These are phyloP conservation scores for Cynopterus sphinx DNA, from an alignment of 2,797 vertebrate species.

Conservation along the genomic window DNA sequence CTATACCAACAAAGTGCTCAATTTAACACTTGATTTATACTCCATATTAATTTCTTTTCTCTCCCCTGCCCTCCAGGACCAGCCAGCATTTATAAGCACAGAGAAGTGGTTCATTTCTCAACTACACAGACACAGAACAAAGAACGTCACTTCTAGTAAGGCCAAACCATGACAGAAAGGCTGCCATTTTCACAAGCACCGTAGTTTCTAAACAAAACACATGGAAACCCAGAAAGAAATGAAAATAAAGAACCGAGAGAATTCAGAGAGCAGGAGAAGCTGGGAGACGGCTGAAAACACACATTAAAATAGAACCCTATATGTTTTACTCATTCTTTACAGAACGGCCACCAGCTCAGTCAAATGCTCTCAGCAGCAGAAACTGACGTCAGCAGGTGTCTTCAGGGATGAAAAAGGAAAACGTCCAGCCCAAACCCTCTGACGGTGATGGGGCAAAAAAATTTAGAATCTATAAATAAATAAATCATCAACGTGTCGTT, in stretches of 20 bases:
- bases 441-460: not conserved
- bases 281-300: not conserved
- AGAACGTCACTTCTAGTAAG: conserved; percentile 60
- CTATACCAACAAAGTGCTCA: not conserved
- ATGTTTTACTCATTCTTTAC: not conserved
- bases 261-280: not conserved
- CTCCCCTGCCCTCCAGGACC: not conserved
- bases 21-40: conserved; percentile 31
- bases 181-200: conserved; percentile 17
- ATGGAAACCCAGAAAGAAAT: conserved; percentile 56
- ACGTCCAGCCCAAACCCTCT: not conserved
- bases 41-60: not conserved
- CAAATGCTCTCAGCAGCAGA: not conserved
- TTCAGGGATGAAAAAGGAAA: not conserved
- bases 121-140: conserved; percentile 55
- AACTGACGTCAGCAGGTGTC: not conserved
- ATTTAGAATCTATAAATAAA: conserved; percentile 53
- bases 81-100: conserved; percentile 45
- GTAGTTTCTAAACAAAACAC: conserved; percentile 44
- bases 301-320: not conserved
- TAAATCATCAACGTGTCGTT: not conserved
- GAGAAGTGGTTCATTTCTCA: conserved; percentile 75
- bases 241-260: conserved; percentile 15
- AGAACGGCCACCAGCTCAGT: not conserved
- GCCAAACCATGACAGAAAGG: conserved; percentile 58